Conservation (phyloP, 2,888 invertebrate genomes). For the Pterobdella sp. region DNA sequence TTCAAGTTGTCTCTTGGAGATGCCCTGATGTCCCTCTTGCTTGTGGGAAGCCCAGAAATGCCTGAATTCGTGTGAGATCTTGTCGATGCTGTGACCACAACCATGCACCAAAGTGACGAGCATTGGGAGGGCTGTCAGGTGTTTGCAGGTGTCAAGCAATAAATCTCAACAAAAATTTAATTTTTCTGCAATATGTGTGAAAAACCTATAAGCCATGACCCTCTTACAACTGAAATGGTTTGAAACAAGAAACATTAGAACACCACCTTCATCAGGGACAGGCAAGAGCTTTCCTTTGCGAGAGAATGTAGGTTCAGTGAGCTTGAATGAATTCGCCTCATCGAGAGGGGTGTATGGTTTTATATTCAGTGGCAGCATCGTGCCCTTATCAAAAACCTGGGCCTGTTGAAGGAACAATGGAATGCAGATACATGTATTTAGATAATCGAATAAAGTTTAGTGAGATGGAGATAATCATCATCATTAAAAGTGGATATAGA, state of each 20-base stretch:
- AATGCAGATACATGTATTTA: not conserved
- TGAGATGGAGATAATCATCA: not conserved
- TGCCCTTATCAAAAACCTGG: not conserved
- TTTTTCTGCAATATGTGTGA: not conserved
- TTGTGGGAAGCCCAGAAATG: slow-evolving; percentile 53
- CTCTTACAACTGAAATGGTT: not conserved
- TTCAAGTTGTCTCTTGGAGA: slow-evolving; percentile 47
- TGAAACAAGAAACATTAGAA: not conserved
- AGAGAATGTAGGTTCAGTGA: not conserved
- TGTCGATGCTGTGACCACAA: slow-evolving; percentile 57
- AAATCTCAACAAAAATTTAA: not conserved
- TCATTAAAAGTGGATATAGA: too few relatives aligned
- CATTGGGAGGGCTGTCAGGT: slow-evolving; percentile 57
- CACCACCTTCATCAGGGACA: slow-evolving; percentile 26
- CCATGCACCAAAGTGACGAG: slow-evolving; percentile 64
- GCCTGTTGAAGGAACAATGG: not conserved
- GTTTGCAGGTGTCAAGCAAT: slow-evolving; percentile 32
- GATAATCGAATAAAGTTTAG: not conserved
- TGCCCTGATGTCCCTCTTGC: slow-evolving; percentile 25
- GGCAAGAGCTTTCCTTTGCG: not conserved
- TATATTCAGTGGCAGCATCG: not conserved
- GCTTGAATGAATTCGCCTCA: not conserved
- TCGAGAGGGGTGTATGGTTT: not conserved
- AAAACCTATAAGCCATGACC: not conserved
- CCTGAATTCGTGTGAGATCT: slow-evolving; percentile 61